Percentiles rank a stretch among this genome's conserved stretches.
Evolutionary conservation across 1,140 invertebrate genomes (phyloP).

Genomic region (Medauroidea extradentata): DNA sequence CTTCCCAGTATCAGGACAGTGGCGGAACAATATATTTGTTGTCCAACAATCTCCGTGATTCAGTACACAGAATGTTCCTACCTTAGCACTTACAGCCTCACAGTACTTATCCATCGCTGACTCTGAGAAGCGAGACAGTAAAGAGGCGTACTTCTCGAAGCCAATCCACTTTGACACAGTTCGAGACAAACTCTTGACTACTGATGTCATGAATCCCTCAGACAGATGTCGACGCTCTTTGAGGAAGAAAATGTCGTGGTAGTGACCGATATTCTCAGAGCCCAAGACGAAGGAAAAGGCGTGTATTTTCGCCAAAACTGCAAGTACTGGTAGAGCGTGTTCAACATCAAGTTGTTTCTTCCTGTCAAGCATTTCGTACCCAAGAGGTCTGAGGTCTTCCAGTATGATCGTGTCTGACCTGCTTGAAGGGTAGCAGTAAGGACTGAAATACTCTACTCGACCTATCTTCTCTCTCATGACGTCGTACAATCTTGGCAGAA

Average conservation of each 20-base stretch:
- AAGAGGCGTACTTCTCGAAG: background rate
- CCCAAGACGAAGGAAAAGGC: no score
- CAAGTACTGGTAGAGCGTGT: background rate
- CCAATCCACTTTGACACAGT: background rate
- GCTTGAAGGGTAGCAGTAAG: no score
- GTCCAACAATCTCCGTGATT: constrained; percentile 52
- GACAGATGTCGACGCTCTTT: no score
- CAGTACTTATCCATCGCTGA: background rate
- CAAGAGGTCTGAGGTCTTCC: constrained; percentile 13
- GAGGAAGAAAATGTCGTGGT: no score
- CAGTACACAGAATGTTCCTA: constrained; percentile 29
- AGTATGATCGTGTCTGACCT: background rate
- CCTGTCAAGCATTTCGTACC: constrained; percentile 18
- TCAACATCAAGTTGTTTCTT: constrained; percentile 14
- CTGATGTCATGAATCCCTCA: no score
- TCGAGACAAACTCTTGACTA: no score
- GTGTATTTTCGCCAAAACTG: no score
- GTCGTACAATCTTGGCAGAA: no score
- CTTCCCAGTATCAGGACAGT: constrained; percentile 17
- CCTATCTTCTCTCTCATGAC: no score
- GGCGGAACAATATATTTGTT: constrained; percentile 51
- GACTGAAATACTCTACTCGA: no score
- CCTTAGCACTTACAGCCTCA: background rate
- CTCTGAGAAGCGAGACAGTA: background rate
- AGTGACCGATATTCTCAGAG: no score